A percentile compares a stretch with the other conserved stretches of the same genome.
These are phyloP conservation scores for Nudaria mundana DNA, from an alignment of 2,888 invertebrate species.

Conservation along the genomic window DNA sequence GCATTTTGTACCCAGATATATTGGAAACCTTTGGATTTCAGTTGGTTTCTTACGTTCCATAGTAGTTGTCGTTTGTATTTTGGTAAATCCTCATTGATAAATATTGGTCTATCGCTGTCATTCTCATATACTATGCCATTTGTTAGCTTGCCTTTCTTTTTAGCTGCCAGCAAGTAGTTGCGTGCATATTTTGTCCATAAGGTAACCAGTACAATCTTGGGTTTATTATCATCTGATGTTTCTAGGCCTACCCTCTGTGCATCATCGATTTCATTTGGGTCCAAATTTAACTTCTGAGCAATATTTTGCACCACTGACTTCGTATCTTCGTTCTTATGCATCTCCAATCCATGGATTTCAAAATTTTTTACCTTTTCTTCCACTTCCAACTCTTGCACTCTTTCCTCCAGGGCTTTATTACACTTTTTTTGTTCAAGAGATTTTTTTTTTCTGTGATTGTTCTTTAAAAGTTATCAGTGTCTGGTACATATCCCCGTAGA, in stretches of 20 bases:
- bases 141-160: not conserved
- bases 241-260: conserved; percentile 17
- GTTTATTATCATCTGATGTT: conserved; percentile 3
- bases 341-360: conserved; percentile 5
- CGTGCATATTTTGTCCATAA: not conserved
- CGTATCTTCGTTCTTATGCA: not conserved
- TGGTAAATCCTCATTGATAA: conserved; percentile 2
- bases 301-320: not conserved
- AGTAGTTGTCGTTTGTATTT: conserved; percentile 1
- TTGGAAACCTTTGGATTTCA: conserved; percentile 4
- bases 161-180: not conserved
- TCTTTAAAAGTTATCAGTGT: conserved; percentile 5
- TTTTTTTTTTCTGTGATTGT: conserved; percentile 10
- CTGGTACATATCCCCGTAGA: conserved; percentile 10
- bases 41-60: conserved; percentile 1
- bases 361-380: conserved; percentile 11
- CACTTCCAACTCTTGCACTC: conserved; percentile 10
- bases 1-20: conserved; percentile 18
- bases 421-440: conserved; percentile 12
- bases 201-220: conserved; percentile 3
- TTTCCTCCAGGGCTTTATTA: conserved; percentile 15
- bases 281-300: not conserved
- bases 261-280: conserved; percentile 9
- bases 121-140: conserved; percentile 1
- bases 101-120: not conserved